phyloP scores from a whole-genome alignment of 2,797 vertebrate species.

The Helostoma temminkii region DNA sequence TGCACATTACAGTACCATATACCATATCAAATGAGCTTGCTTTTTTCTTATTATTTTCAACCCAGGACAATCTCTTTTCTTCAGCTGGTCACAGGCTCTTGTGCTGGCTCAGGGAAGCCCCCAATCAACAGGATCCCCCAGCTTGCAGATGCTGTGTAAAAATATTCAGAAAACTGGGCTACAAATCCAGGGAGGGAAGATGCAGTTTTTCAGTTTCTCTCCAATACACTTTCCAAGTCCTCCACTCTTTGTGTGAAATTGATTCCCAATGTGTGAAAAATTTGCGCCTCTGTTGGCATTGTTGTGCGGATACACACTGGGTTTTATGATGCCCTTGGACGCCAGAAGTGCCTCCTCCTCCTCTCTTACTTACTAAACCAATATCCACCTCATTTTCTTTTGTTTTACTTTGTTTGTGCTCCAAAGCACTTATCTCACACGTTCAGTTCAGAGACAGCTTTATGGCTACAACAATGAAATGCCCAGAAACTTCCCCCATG shows the following conservation, averaged over 20 bases:
- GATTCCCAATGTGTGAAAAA: slow-evolving; percentile 82
- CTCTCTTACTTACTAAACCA: slow-evolving; percentile 79
- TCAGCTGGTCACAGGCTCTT: slow-evolving; percentile 74
- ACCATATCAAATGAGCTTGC: slow-evolving; percentile 30
- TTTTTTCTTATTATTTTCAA: slow-evolving; percentile 44
- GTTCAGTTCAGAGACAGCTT: slow-evolving; percentile 76
- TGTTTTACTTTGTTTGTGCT: slow-evolving; percentile 78
- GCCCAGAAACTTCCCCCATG: slow-evolving; percentile 72
- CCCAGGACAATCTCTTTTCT: slow-evolving; percentile 76
- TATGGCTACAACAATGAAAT: slow-evolving; percentile 77
- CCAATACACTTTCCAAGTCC: slow-evolving; percentile 78
- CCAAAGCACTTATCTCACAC: slow-evolving; percentile 80
- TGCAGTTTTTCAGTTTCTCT: slow-evolving; percentile 80
- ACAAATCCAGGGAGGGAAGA: slow-evolving; percentile 84
- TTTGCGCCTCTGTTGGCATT: slow-evolving; percentile 81
- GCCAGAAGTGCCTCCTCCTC: slow-evolving; percentile 72
- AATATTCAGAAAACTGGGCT: slow-evolving; percentile 65
- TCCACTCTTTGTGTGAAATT: slow-evolving; percentile 83
- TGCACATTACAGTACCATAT: slow-evolving; percentile 24
- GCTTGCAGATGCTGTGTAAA: slow-evolving; percentile 68
- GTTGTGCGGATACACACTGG: slow-evolving; percentile 76
- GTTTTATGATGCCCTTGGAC: slow-evolving; percentile 80
- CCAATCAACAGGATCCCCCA: slow-evolving; percentile 71
- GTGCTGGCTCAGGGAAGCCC: slow-evolving; percentile 64
- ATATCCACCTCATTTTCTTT: slow-evolving; percentile 82